Evolutionary conservation across 2,113 vertebrate genomes (phyloP).

Genomic region (Amblyopsis rosae): DNA sequence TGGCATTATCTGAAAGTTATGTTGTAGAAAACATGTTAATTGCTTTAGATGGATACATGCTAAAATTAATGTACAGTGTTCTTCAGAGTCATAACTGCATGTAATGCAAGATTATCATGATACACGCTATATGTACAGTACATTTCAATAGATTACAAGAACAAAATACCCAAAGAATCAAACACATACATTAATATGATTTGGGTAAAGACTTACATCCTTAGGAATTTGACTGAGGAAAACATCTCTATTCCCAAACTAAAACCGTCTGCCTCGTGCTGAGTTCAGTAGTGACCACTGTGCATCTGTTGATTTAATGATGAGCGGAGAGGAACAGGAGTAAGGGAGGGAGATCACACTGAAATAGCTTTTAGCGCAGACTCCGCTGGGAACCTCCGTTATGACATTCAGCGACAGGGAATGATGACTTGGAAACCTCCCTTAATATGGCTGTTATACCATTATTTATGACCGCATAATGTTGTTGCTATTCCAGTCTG

Average conservation of each 20-base stretch:
- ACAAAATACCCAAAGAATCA: not conserved
- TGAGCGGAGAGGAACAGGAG: not conserved
- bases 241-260: too few species aligned
- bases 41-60: not conserved
- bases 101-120: too few species aligned
- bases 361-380: not conserved
- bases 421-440: conserved; percentile 10
- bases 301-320: conserved; percentile 7
- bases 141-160: not conserved
- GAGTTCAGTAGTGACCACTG: not conserved
- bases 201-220: not conserved
- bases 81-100: too few species aligned
- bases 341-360: not conserved
- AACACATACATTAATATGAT: not conserved
- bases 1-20: too few species aligned
- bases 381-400: conserved; percentile 2
- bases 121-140: too few species aligned
- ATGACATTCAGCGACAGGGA: not conserved
- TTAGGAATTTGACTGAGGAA: not conserved
- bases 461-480: not conserved
- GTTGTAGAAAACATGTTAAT: not conserved
- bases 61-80: not conserved
- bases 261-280: not conserved
- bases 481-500: not conserved
- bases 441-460: not conserved